Base-by-base conservation (phyloP, 2,113 vertebrate species). In the Murina feae region DNA sequence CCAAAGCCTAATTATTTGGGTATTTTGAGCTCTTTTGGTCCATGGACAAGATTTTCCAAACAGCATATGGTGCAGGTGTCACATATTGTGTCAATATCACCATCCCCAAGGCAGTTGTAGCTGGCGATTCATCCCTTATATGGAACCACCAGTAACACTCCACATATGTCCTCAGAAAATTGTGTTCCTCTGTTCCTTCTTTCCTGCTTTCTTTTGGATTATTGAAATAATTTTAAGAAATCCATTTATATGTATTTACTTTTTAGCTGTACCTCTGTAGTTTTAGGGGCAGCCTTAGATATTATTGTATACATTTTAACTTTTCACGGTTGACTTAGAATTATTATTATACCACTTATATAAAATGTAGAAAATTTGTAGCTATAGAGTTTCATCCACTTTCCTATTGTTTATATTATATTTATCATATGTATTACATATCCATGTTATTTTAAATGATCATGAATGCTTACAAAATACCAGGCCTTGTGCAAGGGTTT, bases 381-480 rank as follows among this genome's bases (percentile, higher is more conserved):
- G 9, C 66, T 25, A 21, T 83, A 37, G 21, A 28, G 1, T 84
- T 89, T n/a, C 25, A 55, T 79, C 79, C 74, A 66, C 9, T 91
- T 86, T 91, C 35, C 32, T 94, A 9, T 74, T 90, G 9, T 79
- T 87, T 80, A 42, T 71, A 32, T 37, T 84, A 11, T 63, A 58
- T 74, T 74, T 74, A 21, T 65, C 23, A 37, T 81, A 86, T 16
- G 2, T 55, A 37, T 72, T 79, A 63, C 12, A 55, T 32, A 49
- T 86, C 9, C 74, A n/a, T 86, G 37, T 90, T 94, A 80, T 86
- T 90, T 81, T 80, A 65, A 72, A 65, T 35, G 32, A n/a, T 75
- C 11, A 60, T 30, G 11, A 53, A 37, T 66, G 39, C 71, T 60
- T 84, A n/a, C 18, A 51, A 42, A 78, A 35, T 89, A 85, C 25